phyloP scores from a whole-genome alignment of 2,888 invertebrate genomes.

The Luperina testacea region DNA sequence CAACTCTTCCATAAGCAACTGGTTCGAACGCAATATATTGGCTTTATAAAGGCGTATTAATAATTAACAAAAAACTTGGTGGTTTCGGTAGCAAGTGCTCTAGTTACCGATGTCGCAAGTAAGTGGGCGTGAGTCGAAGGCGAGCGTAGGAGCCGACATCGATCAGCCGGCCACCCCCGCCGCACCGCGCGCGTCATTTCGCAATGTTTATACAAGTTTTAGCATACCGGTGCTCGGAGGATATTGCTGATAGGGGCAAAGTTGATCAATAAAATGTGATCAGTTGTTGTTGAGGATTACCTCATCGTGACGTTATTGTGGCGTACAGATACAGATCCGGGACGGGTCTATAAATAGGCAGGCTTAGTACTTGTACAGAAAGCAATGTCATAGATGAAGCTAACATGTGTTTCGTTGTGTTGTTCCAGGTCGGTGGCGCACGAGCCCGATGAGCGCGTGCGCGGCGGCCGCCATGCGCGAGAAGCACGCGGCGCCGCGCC shows the following conservation, averaged over 20 bases:
- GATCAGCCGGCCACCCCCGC: constrained; percentile 79
- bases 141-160: constrained; percentile 84
- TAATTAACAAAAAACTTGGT: constrained; percentile 80
- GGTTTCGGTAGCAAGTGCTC: constrained; percentile 84
- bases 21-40: constrained; percentile 72
- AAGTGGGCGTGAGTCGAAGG: constrained; percentile 82
- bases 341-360: constrained; percentile 37
- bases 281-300: constrained; percentile 50
- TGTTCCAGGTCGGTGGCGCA: constrained; percentile 89
- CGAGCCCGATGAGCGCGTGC: constrained; percentile 93
- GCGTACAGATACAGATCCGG: constrained; percentile 33
- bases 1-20: constrained; percentile 69
- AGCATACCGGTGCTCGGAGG: constrained; percentile 76
- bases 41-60: constrained; percentile 76
- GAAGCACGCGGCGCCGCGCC: constrained; percentile 97
- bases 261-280: constrained; percentile 68
- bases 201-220: constrained; percentile 76
- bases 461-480: constrained; percentile 94
- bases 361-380: constrained; percentile 15
- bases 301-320: constrained; percentile 34
- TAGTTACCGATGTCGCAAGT: constrained; percentile 85
- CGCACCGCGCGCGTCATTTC: constrained; percentile 71
- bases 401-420: constrained; percentile 57
- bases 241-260: constrained; percentile 70
- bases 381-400: constrained; percentile 34